Evolutionary conservation across 1,140 invertebrate genomes (phyloP), one percentile per base, ranked within the genome.

Genomic region (Rhopalosiphum maidis): DNA sequence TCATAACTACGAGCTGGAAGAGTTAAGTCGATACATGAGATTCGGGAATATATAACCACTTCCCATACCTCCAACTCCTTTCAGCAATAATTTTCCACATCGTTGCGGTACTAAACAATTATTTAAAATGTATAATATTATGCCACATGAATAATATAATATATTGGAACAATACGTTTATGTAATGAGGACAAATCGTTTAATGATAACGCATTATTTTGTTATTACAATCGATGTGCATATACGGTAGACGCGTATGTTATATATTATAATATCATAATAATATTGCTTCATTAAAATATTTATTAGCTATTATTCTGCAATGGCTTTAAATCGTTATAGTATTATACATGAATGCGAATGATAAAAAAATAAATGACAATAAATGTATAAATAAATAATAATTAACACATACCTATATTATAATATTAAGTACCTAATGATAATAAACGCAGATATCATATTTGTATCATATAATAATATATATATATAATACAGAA

Each of bases 301-400:
- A 77, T 77, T 77, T n/a, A n/a, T 77, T n/a, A n/a, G 30, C 30
- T 68, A 68, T n/a, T n/a, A n/a, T n/a, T 15, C 30, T 51, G 48
- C 15, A n/a, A 18, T n/a, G 30, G n/a, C 60, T n/a, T 77, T 77
- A 35, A 35, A 77, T 77, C 60, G 60, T 77, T 18, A n/a, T n/a
- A 68, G n/a, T 68, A 77, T 35, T n/a, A n/a, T n/a, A n/a, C 60
- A 77, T 77, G 30, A n/a, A 77, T 77, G 30, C 2, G 60, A n/a
- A 77, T 35, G 60, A 77, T 77, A 77, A 77, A 77, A 77, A 77
- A n/a, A 77, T 77, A 77, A n/a, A 77, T 77, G 60, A 77, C 60
- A 77, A 77, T 77, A 77, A 68, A 68, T 68, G 60, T 68, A n/a
- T 30, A 68, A 68, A 68, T 68, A 68, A 77, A 77, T 77, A 77